phyloP scores from a whole-genome alignment of 2,113 vertebrate genomes.

The Ptyas mucosa region DNA sequence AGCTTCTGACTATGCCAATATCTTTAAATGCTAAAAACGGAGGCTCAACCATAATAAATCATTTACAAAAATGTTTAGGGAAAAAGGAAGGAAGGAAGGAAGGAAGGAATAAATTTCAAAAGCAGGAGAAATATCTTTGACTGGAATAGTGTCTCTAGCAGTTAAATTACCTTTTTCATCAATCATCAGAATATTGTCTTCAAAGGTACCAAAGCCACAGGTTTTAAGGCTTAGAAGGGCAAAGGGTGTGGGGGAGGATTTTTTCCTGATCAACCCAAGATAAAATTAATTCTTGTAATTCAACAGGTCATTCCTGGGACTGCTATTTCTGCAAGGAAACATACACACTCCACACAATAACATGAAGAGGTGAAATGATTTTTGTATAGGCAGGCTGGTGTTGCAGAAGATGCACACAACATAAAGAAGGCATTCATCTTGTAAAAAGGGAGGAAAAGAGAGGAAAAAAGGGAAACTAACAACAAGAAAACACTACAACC shows the following conservation, averaged over 20 bases:
- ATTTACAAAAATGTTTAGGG: neutral
- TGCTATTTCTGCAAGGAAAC: neutral
- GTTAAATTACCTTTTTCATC: neutral
- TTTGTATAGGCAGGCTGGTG: neutral
- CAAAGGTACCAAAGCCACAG: neutral
- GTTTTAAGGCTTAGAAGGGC: neutral
- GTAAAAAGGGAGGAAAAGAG: neutral
- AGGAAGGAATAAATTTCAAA: too few relatives aligned
- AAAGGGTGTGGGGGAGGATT: neutral
- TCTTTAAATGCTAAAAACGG: neutral
- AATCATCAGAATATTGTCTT: neutral
- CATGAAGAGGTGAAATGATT: neutral
- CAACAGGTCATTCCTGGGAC: neutral
- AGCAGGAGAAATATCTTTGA: neutral
- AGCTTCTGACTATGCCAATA: neutral
- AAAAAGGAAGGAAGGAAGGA: neutral
- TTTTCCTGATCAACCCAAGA: neutral
- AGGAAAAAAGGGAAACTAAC: neutral
- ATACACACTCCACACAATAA: neutral
- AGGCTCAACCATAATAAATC: neutral
- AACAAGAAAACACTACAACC: neutral
- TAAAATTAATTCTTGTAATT: neutral
- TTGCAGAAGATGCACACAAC: neutral
- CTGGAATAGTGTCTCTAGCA: neutral
- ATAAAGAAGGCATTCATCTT: constrained; percentile 12